These are phyloP conservation scores for Melinaea menophilus DNA, from an alignment of 2,888 invertebrate genomes.

Conservation along the genomic window DNA sequence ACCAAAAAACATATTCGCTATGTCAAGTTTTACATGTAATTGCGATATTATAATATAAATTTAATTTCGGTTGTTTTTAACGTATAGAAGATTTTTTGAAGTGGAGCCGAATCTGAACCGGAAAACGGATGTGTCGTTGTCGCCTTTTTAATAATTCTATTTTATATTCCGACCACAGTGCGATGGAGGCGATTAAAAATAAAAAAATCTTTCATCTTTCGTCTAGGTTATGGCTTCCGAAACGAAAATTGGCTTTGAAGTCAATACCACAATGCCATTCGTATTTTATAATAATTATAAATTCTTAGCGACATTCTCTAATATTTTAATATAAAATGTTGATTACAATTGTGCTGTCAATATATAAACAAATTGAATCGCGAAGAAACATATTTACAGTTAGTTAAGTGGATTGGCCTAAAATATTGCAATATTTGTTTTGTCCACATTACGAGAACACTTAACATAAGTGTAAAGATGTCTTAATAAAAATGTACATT, in stretches of 20 bases:
- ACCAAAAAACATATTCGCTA: too few species aligned
- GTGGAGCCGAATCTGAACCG: conserved; percentile 45
- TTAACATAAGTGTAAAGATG: too few species aligned
- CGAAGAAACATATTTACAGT: too few species aligned
- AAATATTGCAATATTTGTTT: too few species aligned
- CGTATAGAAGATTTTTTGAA: neutral
- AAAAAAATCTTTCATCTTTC: conserved; percentile 62
- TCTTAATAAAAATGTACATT: too few species aligned
- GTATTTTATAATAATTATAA: too few species aligned
- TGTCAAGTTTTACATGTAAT: too few species aligned
- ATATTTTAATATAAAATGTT: too few species aligned
- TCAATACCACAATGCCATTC: conserved; percentile 20
- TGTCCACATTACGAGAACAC: too few species aligned
- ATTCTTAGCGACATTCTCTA: too few species aligned
- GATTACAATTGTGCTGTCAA: neutral
- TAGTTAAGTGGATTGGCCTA: too few species aligned
- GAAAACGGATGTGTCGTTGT: conserved; percentile 71
- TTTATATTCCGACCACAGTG: conserved; percentile 60
- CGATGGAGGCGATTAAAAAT: conserved; percentile 64
- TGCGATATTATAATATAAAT: too few species aligned
- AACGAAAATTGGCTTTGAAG: conserved; percentile 53
- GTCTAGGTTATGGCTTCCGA: conserved; percentile 53
- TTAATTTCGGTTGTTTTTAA: neutral
- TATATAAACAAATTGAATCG: neutral
- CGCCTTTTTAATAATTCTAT: conserved; percentile 68